Conservation (phyloP, 2,113 vertebrate species). For the Vidua chalybeata region DNA sequence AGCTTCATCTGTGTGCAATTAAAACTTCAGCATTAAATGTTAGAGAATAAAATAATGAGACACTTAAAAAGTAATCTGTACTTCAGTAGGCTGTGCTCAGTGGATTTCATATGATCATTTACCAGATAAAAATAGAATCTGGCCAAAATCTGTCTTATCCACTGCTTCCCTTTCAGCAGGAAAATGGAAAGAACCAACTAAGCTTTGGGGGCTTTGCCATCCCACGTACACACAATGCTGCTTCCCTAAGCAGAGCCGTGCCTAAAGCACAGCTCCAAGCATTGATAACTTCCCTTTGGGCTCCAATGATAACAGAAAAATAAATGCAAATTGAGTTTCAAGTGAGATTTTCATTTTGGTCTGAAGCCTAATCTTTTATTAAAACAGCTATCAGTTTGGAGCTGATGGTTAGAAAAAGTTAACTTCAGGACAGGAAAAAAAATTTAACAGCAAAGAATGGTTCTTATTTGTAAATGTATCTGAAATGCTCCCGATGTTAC, state of each 20-base stretch:
- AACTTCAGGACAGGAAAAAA: slow-evolving; percentile 17
- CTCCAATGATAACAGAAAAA: not conserved
- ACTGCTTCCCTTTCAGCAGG: not conserved
- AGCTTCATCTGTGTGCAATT: slow-evolving; percentile 79
- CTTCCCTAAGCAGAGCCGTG: not conserved
- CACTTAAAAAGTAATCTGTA: slow-evolving; percentile 90
- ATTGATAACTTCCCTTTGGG: not conserved
- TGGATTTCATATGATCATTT: slow-evolving; percentile 33
- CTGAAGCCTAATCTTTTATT: slow-evolving; percentile 26
- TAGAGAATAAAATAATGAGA: slow-evolving; percentile 92
- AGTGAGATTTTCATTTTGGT: not conserved
- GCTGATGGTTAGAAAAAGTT: slow-evolving; percentile 1
- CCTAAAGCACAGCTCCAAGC: not conserved
- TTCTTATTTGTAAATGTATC: not conserved
- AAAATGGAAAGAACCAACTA: not conserved
- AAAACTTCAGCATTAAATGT: slow-evolving; percentile 87
- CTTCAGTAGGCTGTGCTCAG: slow-evolving; percentile 79
- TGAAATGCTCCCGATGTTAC: not conserved
- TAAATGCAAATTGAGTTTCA: not conserved
- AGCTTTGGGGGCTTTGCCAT: not conserved
- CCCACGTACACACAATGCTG: not conserved
- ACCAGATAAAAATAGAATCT: slow-evolving; percentile 27
- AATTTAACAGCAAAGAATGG: not conserved
- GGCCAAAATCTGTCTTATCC: slow-evolving; percentile 5
- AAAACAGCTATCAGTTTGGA: not conserved